Percentiles rank a stretch among this genome's conserved stretches.
phyloP scores from a whole-genome alignment of 2,888 invertebrate species.

The Drosophila niveifrons region DNA sequence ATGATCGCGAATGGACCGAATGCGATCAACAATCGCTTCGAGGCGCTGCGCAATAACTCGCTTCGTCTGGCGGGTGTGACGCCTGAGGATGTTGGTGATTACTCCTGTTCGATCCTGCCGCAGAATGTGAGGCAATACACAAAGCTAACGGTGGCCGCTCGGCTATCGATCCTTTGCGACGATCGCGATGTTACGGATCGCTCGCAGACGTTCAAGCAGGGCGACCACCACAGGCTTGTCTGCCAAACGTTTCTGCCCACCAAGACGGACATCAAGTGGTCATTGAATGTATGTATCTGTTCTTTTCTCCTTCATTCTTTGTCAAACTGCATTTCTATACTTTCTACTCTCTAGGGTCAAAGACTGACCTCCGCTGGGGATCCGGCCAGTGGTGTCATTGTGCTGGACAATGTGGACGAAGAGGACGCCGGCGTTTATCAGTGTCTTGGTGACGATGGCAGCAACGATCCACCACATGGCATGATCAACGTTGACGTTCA shows the following conservation, averaged over 20 bases:
- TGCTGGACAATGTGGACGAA: conserved; percentile 76
- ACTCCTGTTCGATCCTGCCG: conserved; percentile 80
- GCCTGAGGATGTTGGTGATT: conserved; percentile 77
- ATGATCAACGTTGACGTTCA: conserved; percentile 82
- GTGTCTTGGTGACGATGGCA: conserved; percentile 82
- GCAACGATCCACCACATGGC: conserved; percentile 77
- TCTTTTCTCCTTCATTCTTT: background rate
- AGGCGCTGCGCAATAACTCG: conserved; percentile 78
- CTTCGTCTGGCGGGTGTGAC: conserved; percentile 69
- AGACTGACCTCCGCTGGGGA: conserved; percentile 64
- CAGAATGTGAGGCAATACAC: conserved; percentile 71
- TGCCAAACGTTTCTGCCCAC: conserved; percentile 73
- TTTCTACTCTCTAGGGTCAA: conserved; percentile 66
- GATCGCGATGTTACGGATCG: conserved; percentile 82
- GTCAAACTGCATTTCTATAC: background rate
- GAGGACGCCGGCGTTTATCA: conserved; percentile 82
- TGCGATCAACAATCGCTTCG: conserved; percentile 64
- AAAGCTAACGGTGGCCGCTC: conserved; percentile 69
- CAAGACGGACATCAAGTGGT: conserved; percentile 81
- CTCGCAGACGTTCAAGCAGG: conserved; percentile 82
- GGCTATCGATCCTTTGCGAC: conserved; percentile 79
- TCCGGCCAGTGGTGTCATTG: conserved; percentile 64
- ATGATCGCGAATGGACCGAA: conserved; percentile 73
- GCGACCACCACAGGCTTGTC: conserved; percentile 80
- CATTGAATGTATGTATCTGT: conserved; percentile 75